phyloP scores from a whole-genome alignment of 2,888 invertebrate species.

The Urechis unicinctus region DNA sequence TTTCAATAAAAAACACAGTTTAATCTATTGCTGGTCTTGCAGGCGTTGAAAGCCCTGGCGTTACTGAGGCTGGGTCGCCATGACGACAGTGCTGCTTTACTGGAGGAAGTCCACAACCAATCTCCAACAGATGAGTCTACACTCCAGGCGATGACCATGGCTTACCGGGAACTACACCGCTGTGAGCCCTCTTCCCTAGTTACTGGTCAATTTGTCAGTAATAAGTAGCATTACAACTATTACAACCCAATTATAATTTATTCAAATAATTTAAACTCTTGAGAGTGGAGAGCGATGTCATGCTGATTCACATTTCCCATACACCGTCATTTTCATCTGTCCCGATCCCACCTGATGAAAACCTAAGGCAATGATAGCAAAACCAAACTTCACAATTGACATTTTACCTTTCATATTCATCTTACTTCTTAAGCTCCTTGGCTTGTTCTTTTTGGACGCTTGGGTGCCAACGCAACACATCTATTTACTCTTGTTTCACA shows the following conservation, averaged over 20 bases:
- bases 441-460: too few relatives aligned
- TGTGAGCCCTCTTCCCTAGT: too few relatives aligned
- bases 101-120: conserved; percentile 60
- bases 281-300: too few relatives aligned
- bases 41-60: conserved; percentile 85
- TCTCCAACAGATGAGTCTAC: conserved; percentile 83
- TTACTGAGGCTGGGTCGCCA: conserved; percentile 79
- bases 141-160: conserved; percentile 89
- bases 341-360: too few relatives aligned
- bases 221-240: too few relatives aligned
- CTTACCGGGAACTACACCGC: conserved; percentile 85
- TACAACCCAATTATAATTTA: too few relatives aligned
- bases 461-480: too few relatives aligned
- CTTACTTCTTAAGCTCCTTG: background rate
- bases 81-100: conserved; percentile 68
- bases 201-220: too few relatives aligned
- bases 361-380: background rate
- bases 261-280: too few relatives aligned
- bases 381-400: background rate
- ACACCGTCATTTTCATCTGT: too few relatives aligned
- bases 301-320: too few relatives aligned
- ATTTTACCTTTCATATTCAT: background rate
- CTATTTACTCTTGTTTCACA: conserved; percentile 52
- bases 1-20: background rate
- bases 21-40: conserved; percentile 10